These are phyloP conservation scores for Mormyrops attenuatus DNA, from an alignment of 2,797 vertebrate genomes.

Conservation along the genomic window DNA sequence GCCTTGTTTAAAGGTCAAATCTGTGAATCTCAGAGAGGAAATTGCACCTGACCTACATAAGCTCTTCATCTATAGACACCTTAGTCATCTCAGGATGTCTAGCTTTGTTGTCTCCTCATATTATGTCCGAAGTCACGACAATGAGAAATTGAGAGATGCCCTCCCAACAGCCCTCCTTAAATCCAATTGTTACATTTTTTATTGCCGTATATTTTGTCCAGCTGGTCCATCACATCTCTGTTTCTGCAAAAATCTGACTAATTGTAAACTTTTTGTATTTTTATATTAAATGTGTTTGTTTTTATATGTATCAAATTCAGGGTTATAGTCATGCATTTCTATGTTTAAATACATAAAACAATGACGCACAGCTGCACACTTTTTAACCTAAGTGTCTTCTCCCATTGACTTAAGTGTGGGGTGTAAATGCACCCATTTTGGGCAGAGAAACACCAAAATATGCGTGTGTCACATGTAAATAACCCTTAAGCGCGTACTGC, in stretches of 20 bases:
- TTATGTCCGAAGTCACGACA: neutral
- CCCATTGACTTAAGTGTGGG: too few relatives aligned
- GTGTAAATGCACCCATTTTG: too few relatives aligned
- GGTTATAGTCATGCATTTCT: neutral
- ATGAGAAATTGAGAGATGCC: neutral
- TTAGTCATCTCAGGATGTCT: neutral
- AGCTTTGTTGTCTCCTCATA: neutral
- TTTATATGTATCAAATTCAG: neutral
- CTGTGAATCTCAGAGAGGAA: neutral
- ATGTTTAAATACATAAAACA: neutral
- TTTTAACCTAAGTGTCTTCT: too few relatives aligned
- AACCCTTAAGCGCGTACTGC: too few relatives aligned
- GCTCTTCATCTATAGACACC: neutral
- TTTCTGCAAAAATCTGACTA: neutral
- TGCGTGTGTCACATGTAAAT: too few relatives aligned
- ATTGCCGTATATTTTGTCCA: neutral
- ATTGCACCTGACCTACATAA: neutral
- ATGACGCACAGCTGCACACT: too few relatives aligned
- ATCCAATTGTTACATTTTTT: neutral
- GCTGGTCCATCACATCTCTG: neutral
- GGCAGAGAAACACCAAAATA: too few relatives aligned
- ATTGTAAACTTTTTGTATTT: neutral
- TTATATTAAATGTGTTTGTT: neutral
- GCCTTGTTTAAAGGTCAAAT: neutral
- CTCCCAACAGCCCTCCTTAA: neutral